A percentile compares a stretch with the other conserved stretches of the same genome.
Conservation (phyloP, 1,140 invertebrate genomes). For the Drosophila rufa region DNA sequence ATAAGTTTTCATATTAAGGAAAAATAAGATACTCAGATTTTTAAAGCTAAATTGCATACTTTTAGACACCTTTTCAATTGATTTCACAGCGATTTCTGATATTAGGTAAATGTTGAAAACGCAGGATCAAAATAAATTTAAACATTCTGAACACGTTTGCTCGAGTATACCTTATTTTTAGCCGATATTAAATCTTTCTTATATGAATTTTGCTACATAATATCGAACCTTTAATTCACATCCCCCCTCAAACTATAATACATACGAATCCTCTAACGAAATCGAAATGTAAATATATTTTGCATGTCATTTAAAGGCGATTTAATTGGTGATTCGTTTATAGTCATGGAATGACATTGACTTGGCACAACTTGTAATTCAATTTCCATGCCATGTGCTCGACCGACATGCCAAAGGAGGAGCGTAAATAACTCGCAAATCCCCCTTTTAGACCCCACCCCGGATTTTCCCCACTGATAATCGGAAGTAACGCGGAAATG, state of each 20-base stretch:
- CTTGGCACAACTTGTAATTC: slow-evolving; percentile 62
- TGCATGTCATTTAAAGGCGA: slow-evolving; percentile 49
- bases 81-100: not conserved
- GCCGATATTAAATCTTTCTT: no score
- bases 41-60: not conserved
- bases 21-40: no score
- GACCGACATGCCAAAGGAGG: slow-evolving; percentile 24
- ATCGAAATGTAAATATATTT: slow-evolving; percentile 28
- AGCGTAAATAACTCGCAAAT: not conserved
- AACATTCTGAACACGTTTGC: not conserved
- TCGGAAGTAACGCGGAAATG: slow-evolving; percentile 49
- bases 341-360: slow-evolving; percentile 44
- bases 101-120: not conserved
- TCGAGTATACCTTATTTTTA: not conserved
- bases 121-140: not conserved
- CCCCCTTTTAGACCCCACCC: not conserved
- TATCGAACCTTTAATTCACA: not conserved
- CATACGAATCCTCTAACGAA: not conserved
- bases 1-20: no score
- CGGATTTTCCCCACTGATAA: slow-evolving; percentile 1
- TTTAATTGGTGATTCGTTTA: slow-evolving; percentile 43
- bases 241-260: not conserved
- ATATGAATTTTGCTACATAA: not conserved
- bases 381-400: slow-evolving; percentile 46
- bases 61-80: not conserved